Evolutionary conservation across 2,888 invertebrate genomes (phyloP).

Genomic region (Linnaemya tessellans): DNA sequence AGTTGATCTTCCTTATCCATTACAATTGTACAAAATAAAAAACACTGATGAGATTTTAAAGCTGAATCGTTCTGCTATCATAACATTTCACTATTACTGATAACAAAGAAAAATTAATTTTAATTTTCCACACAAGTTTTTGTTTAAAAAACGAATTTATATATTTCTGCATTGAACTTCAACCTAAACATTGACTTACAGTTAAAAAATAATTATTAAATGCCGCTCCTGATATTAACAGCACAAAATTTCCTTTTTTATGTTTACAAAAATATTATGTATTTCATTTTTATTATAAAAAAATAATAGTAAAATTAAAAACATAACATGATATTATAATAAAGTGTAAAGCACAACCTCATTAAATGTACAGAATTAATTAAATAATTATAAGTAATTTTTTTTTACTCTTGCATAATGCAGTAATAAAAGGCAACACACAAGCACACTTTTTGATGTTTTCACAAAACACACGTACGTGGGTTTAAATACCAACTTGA

Average conservation of each 20-base stretch:
- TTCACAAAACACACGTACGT: not conserved
- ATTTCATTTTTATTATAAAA: conserved; percentile 6
- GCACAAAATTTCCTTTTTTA: not conserved
- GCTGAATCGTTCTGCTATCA: too few relatives aligned
- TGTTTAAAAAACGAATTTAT: too few relatives aligned
- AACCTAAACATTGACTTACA: too few relatives aligned
- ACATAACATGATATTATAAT: conserved; percentile 52
- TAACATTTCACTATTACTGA: too few relatives aligned
- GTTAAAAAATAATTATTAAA: not conserved
- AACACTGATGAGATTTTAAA: too few relatives aligned
- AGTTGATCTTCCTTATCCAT: too few relatives aligned
- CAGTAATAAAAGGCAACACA: not conserved
- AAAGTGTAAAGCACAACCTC: conserved; percentile 60
- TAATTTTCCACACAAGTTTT: too few relatives aligned
- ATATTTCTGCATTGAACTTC: too few relatives aligned
- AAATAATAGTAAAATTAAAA: conserved; percentile 20
- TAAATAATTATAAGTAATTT: conserved; percentile 59
- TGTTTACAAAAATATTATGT: not conserved
- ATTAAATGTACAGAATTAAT: conserved; percentile 65
- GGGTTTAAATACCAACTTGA: conserved; percentile 36
- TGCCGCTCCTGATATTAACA: conserved; percentile 33
- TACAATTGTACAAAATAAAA: too few relatives aligned
- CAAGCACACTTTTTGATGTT: not conserved
- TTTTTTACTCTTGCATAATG: conserved; percentile 25
- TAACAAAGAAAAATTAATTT: too few relatives aligned